Evolutionary conservation across 2,888 invertebrate species (phyloP), one percentile per base, ranked within the genome.

Genomic region (Watsonalla binaria): DNA sequence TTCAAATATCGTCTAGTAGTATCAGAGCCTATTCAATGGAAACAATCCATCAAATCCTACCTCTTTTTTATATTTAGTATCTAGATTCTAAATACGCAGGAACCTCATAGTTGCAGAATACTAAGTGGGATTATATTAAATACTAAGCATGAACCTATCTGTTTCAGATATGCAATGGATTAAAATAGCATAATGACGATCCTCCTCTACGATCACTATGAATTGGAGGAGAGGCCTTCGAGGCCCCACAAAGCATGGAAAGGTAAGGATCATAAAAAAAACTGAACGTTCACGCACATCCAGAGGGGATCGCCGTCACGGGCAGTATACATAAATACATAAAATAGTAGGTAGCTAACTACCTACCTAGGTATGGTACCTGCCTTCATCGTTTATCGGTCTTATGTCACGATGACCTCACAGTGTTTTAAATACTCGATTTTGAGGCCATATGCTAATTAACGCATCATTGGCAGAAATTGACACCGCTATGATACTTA

Each of bases 161-260:
- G 52, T 80, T 86, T 37, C 80, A 86, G 86, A 65, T 70, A 42
- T 70, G 59, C 57, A 60, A 78, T 73, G 68, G 58, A 72, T 53
- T 66, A 55, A 64, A 55, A 7, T 42, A 42, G 5, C 11, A 68
- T 58, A 52, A 89, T 90, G 90, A 86, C 86, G 49, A 76, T 90
- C 56, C 72, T 90, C 46, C 71, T 90, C 6, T 83, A 89, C 61
- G 81, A 90, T 63, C 76, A 80, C 60, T 75, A 72, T 48, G 82
- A 86, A 53, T 61, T 90, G 55, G 82, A 90, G 58, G 90, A 90
- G 66, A 72, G 80, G 51, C 72, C 84, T 34, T 79, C 86, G 6
- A 82, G 68, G 57, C 76, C 82, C 55, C 81, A 89, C 6, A 82
- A 69, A 55, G 74, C 67, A 49, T 90, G 90, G 90, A 90, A 90